A percentile compares a stretch with the other conserved stretches of the same genome.
Evolutionary conservation across 2,888 invertebrate genomes (phyloP).

Genomic region (Drosophila seclusa): DNA sequence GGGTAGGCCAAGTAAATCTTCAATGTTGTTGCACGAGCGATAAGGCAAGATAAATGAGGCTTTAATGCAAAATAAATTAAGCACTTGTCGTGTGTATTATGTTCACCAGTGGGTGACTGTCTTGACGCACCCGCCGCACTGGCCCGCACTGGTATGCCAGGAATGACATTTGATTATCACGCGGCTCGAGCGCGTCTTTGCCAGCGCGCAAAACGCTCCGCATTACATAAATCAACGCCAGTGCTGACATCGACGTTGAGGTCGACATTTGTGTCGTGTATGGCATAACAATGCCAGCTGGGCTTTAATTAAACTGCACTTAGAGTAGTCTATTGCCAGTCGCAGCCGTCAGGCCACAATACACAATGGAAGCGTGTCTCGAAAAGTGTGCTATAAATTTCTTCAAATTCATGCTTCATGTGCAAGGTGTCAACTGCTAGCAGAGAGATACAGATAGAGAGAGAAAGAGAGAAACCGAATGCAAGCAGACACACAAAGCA

Average conservation of each 20-base stretch:
- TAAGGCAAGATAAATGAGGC: conserved; percentile 79
- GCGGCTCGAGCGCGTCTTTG: conserved; percentile 66
- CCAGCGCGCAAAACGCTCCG: conserved; percentile 53
- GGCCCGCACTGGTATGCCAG: conserved; percentile 52
- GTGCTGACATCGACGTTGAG: conserved; percentile 37
- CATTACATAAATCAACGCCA: conserved; percentile 71
- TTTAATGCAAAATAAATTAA: conserved; percentile 80
- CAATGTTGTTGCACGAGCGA: conserved; percentile 77
- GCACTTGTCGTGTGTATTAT: conserved; percentile 75
- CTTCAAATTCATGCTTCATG: conserved; percentile 37
- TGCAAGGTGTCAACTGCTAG: conserved; percentile 11
- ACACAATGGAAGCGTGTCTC: conserved; percentile 23
- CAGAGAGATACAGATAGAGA: background rate
- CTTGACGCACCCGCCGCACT: conserved; percentile 20
- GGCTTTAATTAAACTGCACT: conserved; percentile 72
- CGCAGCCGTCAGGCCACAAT: conserved; percentile 5
- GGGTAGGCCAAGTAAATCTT: conserved; percentile 71
- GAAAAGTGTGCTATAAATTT: conserved; percentile 60
- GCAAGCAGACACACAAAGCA: background rate
- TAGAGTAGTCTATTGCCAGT: conserved; percentile 48
- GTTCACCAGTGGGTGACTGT: conserved; percentile 26
- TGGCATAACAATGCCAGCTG: conserved; percentile 64
- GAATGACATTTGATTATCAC: conserved; percentile 80
- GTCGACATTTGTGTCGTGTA: conserved; percentile 47
- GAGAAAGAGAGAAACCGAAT: background rate